A percentile compares a stretch with the other conserved stretches of the same genome.
Conservation (phyloP, 2,113 vertebrate genomes). For the Recurvirostra avosetta region DNA sequence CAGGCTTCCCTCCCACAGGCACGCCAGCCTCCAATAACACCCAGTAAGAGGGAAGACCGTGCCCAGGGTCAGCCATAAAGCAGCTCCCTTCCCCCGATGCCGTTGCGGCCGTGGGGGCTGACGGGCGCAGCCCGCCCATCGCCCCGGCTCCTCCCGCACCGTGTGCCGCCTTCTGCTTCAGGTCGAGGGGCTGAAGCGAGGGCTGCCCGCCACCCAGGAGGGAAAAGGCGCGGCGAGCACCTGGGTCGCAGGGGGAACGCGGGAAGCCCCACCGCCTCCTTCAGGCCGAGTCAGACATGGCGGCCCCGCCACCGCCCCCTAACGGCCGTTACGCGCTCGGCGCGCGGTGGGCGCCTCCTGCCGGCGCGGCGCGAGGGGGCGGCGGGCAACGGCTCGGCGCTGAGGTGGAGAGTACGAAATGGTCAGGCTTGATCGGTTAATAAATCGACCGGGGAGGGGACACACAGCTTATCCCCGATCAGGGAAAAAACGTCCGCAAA, state of each 20-base stretch:
- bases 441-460: fast-evolving
- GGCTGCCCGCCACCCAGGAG: too few species aligned
- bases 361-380: not conserved
- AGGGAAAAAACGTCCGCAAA: not conserved
- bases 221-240: too few species aligned
- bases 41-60: too few species aligned
- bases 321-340: not conserved
- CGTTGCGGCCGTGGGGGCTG: not conserved
- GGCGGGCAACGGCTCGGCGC: not conserved
- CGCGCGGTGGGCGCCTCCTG: not conserved
- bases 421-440: too few species aligned
- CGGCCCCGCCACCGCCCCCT: not conserved
- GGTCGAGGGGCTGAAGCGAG: not conserved
- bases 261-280: fast-evolving
- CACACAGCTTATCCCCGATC: not conserved
- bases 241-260: fast-evolving
- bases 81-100: too few species aligned
- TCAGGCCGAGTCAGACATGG: not conserved
- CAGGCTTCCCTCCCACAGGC: not conserved
- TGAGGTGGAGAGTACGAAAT: not conserved
- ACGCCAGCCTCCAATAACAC: not conserved
- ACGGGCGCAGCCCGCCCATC: not conserved
- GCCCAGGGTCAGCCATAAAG: fast-evolving
- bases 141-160: not conserved
- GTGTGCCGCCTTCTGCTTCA: too few species aligned